Percentiles rank a stretch among this genome's conserved stretches.
Evolutionary conservation across 2,113 vertebrate genomes (phyloP).

Genomic region (Potamarius usumacintae): DNA sequence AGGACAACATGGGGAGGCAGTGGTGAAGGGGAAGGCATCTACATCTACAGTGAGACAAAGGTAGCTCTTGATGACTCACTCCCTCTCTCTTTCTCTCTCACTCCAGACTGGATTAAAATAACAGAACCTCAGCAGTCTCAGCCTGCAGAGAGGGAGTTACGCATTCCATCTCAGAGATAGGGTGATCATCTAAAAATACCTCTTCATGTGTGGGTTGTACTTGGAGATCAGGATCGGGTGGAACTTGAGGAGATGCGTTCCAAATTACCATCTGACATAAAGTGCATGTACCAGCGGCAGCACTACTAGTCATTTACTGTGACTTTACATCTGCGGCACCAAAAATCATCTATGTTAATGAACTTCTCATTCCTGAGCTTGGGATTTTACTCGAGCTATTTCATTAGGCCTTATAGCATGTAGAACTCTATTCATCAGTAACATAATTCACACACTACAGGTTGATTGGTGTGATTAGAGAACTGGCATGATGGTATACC

Average conservation of each 20-base stretch:
- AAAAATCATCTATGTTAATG: not conserved
- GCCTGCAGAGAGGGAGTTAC: constrained; percentile 75
- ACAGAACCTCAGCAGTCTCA: constrained; percentile 72
- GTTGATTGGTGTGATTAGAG: constrained; percentile 64
- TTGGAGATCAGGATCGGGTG: constrained; percentile 50
- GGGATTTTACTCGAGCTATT: constrained; percentile 1
- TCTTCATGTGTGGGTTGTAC: constrained; percentile 69
- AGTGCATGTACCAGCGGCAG: constrained; percentile 6
- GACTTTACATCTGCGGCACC: not conserved
- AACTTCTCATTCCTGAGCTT: not conserved
- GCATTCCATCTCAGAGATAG: constrained; percentile 72
- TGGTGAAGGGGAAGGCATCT: constrained; percentile 57
- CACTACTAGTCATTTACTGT: constrained; percentile 4
- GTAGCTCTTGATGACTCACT: constrained; percentile 76
- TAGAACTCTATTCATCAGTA: constrained; percentile 21
- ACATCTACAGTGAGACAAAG: constrained; percentile 69
- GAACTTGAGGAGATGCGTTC: constrained; percentile 58
- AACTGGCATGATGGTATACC: constrained; percentile 52
- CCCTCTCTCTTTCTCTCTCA: constrained; percentile 44
- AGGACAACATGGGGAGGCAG: constrained; percentile 59
- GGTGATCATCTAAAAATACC: constrained; percentile 77
- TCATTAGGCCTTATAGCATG: constrained; percentile 26
- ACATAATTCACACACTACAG: constrained; percentile 30
- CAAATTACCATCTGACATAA: constrained; percentile 59
- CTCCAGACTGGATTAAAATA: constrained; percentile 79